These are phyloP conservation scores for Phalacrocorax aristotelis DNA, from an alignment of 2,113 vertebrate genomes.

Conservation along the genomic window DNA sequence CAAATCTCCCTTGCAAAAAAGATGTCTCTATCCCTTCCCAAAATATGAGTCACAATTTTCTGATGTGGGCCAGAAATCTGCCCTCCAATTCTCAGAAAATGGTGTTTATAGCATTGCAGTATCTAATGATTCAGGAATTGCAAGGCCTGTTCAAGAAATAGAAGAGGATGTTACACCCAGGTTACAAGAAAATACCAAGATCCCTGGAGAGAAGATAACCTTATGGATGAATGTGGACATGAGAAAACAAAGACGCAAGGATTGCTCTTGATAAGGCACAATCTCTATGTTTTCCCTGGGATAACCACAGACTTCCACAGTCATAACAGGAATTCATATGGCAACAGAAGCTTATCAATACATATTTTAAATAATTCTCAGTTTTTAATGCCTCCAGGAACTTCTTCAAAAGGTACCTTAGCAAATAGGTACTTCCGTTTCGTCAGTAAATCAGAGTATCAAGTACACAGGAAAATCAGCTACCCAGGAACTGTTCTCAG, in stretches of 20 bases:
- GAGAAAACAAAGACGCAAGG: not conserved
- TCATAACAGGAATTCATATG: not conserved
- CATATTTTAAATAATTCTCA: not conserved
- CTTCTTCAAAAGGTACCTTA: not conserved
- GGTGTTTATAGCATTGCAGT: not conserved
- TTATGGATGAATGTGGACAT: not conserved
- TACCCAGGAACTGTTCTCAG: conserved; percentile 11
- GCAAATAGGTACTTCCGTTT: not conserved
- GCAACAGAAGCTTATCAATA: not conserved
- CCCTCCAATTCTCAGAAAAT: not conserved
- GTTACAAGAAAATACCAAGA: not conserved
- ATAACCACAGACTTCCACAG: not conserved
- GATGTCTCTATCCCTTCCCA: not conserved
- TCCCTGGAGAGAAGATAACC: not conserved
- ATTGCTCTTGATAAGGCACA: not conserved
- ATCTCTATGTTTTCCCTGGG: not conserved
- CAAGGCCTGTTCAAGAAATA: not conserved
- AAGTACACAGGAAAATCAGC: not conserved
- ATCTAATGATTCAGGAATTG: not conserved
- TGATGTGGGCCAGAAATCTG: not conserved
- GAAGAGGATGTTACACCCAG: not conserved
- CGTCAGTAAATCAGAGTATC: not conserved
- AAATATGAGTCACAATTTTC: not conserved
- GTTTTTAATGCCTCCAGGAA: not conserved
- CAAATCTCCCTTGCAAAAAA: not conserved